phyloP scores from a whole-genome alignment of 2,888 invertebrate genomes.

The Mechanitis messenoides region DNA sequence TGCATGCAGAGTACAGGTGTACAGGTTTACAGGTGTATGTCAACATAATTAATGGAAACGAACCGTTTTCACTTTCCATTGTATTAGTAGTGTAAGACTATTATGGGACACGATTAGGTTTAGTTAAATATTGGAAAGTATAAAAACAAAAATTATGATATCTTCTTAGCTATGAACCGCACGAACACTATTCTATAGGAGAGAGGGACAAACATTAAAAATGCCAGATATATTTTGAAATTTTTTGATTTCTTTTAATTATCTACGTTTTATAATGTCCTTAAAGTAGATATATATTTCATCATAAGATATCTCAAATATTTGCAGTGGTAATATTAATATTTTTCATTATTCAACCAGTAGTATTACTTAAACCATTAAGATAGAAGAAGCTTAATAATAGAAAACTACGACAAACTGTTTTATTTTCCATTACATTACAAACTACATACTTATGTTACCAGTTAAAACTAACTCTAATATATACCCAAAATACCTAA shows the following conservation, averaged over 20 bases:
- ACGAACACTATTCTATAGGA: conserved; percentile 41
- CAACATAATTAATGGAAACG: conserved; percentile 45
- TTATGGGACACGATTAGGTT: conserved; percentile 33
- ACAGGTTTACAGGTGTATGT: conserved; percentile 9
- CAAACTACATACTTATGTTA: conserved; percentile 76
- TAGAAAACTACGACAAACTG: conserved; percentile 76
- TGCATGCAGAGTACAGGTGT: conserved; percentile 17
- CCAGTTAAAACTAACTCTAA: conserved; percentile 76
- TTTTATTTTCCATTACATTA: conserved; percentile 73
- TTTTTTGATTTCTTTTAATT: conserved; percentile 77
- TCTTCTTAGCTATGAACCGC: conserved; percentile 23
- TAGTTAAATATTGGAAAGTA: conserved; percentile 38
- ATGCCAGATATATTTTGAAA: conserved; percentile 73
- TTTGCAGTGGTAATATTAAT: conserved; percentile 78
- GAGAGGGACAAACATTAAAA: conserved; percentile 64
- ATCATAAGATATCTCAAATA: conserved; percentile 78
- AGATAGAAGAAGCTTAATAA: conserved; percentile 77
- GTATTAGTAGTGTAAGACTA: conserved; percentile 58
- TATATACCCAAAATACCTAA: conserved; percentile 77
- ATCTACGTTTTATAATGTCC: conserved; percentile 78
- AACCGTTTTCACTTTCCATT: conserved; percentile 30
- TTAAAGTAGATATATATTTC: conserved; percentile 78
- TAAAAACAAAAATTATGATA: conserved; percentile 74
- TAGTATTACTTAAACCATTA: conserved; percentile 76
- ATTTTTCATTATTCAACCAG: conserved; percentile 74